Percentiles rank a stretch among this genome's conserved stretches.
These are phyloP conservation scores for Sylvietta virens DNA, from an alignment of 2,113 vertebrate species.

Conservation along the genomic window DNA sequence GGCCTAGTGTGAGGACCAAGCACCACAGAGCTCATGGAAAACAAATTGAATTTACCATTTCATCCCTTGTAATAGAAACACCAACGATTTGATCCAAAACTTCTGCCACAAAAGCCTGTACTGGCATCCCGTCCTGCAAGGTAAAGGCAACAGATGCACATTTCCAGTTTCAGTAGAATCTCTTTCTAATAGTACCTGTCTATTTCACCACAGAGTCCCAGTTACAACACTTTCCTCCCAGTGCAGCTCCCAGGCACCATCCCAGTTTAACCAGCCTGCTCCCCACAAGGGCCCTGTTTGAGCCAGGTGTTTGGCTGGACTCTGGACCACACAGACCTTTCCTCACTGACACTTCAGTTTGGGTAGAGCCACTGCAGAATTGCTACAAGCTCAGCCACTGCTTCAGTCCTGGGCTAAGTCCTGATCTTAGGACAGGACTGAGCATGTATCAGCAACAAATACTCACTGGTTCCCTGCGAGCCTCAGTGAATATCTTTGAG, in stretches of 20 bases:
- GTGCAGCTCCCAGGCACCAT: background rate
- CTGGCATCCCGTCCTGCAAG: slow-evolving; percentile 76
- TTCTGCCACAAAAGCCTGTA: slow-evolving; percentile 83
- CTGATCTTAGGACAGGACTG: background rate
- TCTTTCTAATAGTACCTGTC: background rate
- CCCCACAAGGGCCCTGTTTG: background rate
- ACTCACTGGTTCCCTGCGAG: slow-evolving; percentile 79
- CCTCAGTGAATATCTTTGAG: slow-evolving; percentile 69
- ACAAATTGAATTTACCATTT: slow-evolving; percentile 77
- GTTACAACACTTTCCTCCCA: background rate
- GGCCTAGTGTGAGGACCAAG: background rate
- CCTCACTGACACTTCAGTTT: background rate
- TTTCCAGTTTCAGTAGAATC: background rate
- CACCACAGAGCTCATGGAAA: background rate
- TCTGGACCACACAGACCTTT: background rate
- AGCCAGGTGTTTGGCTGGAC: background rate
- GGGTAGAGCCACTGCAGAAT: background rate
- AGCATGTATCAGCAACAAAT: background rate
- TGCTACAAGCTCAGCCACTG: background rate
- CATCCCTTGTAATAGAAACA: slow-evolving; percentile 80
- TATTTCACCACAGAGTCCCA: background rate
- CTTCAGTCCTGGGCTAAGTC: background rate
- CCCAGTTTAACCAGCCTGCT: background rate
- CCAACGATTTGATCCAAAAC: slow-evolving; percentile 78
- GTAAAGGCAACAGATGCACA: background rate